phyloP scores from a whole-genome alignment of 2,888 invertebrate genomes.

The Pristionchus fissidentatus region DNA sequence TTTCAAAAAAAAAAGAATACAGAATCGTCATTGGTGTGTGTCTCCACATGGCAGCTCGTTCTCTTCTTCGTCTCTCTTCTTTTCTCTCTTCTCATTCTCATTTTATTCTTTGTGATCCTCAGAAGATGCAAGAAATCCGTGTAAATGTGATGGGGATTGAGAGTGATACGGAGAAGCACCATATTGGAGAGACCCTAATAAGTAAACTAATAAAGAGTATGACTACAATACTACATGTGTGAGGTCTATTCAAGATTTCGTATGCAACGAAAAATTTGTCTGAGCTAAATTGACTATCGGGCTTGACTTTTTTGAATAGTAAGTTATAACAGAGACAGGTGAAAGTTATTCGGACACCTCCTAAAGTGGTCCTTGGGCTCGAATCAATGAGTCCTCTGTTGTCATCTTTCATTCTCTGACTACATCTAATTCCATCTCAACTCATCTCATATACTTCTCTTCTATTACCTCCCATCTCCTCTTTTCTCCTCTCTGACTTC shows the following conservation, averaged over 20 bases:
- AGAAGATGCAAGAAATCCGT: constrained; percentile 2
- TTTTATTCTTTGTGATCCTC: not conserved
- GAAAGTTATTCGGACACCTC: no score
- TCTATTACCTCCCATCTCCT: constrained; percentile 27
- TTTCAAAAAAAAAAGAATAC: no score
- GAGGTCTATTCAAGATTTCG: no score
- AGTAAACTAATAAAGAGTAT: not conserved
- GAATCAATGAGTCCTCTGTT: no score
- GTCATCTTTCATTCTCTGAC: not conserved
- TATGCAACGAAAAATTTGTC: no score
- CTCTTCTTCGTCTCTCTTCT: not conserved
- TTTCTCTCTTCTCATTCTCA: not conserved
- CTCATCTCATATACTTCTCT: constrained; percentile 27
- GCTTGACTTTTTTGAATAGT: no score
- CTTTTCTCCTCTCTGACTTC: not conserved
- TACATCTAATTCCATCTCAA: not conserved
- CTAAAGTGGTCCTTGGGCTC: no score
- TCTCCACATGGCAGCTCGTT: not conserved
- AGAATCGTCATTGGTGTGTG: not conserved
- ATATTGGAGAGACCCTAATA: not conserved
- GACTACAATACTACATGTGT: not conserved
- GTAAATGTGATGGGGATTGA: no score
- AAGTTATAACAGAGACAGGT: no score
- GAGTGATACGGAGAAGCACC: not conserved
- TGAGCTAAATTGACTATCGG: no score